A percentile compares a stretch with the other conserved stretches of the same genome.
Evolutionary conservation across 2,888 invertebrate genomes (phyloP).

Genomic region (Odiellus spinosus): DNA sequence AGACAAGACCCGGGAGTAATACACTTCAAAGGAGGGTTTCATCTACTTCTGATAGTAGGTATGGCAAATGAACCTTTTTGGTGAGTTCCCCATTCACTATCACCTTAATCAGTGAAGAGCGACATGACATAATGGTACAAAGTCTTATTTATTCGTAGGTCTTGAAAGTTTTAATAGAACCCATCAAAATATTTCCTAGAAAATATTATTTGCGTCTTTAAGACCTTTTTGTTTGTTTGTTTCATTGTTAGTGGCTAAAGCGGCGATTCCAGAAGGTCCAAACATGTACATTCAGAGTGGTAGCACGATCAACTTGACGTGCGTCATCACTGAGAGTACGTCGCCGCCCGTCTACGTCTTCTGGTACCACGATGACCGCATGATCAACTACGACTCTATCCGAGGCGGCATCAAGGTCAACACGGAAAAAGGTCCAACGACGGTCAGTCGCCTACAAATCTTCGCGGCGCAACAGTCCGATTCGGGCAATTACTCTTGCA

Average conservation of each 20-base stretch:
- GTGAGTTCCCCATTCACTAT: no score
- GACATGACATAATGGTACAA: no score
- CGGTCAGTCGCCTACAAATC: slow-evolving; percentile 13
- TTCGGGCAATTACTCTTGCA: slow-evolving; percentile 79
- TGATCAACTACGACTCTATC: slow-evolving; percentile 70
- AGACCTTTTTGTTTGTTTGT: no score
- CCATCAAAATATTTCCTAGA: no score
- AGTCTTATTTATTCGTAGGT: no score
- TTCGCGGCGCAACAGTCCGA: slow-evolving; percentile 47
- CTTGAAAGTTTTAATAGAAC: no score
- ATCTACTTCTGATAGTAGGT: no score
- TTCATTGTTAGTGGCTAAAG: slow-evolving; percentile 18
- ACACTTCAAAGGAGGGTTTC: no score
- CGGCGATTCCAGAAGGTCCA: slow-evolving; percentile 17
- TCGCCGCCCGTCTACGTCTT: slow-evolving; percentile 68
- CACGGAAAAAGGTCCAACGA: slow-evolving; percentile 7
- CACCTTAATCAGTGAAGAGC: no score
- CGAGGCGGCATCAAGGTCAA: slow-evolving; percentile 69
- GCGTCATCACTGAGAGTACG: slow-evolving; percentile 53
- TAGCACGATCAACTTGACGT: slow-evolving; percentile 44
- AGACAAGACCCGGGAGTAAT: no score
- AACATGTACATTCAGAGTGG: slow-evolving; percentile 13
- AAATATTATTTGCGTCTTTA: no score
- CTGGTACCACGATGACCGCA: slow-evolving; percentile 76
- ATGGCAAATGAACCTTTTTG: no score